Evolutionary conservation across 2,797 vertebrate genomes (phyloP), one percentile per base, ranked within the genome.

Genomic region (Hypotaenidia philippensis): DNA sequence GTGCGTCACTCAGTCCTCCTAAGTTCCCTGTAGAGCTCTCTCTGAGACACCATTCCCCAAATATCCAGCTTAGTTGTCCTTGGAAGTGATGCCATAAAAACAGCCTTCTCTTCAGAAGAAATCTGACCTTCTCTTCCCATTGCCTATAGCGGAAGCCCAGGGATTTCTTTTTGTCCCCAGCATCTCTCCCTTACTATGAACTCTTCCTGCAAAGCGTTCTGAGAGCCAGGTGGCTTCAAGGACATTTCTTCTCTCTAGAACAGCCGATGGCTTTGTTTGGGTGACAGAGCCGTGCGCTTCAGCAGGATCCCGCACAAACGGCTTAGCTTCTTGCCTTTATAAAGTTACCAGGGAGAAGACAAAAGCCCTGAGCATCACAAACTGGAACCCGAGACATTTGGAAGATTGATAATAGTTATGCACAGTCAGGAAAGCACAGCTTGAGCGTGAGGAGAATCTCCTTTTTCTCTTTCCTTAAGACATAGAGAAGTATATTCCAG

Each of bases 351-450:
- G 59, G 11, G 83, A 92, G 41, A 89, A 87, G 0, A 2, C 0
- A 0, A 70, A 86, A 96, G 65, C 87, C 81, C 45, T 79, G 38
- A 95, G 80, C 38, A 45, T 44, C 87, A 40, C 86, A 69, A 65
- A 82, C 40, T 49, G 63, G 64, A 82, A 95, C 74, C 49, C 20
- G 76, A 87, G 47, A 81, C 0, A 8, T 65, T 74, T 84, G 78
- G 53, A 89, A 94, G 66, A 92, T 56, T 77, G 68, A 81, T 93
- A 83, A 85, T 79, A 74, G 70, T 76, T 71, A 50, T 13, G 22
- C 75, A 64, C 27, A 81, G 69, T 34, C 86, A 86, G 77, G 53
- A 83, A 90, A 82, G 76, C 79, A 89, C 77, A 89, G 90, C 91
- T 93, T 74, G 81, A 84, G 63, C 5, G 1, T 45, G 57, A 93